These are phyloP conservation scores for Gobiocypris rarus DNA, from an alignment of 2,113 vertebrate genomes.

Conservation along the genomic window DNA sequence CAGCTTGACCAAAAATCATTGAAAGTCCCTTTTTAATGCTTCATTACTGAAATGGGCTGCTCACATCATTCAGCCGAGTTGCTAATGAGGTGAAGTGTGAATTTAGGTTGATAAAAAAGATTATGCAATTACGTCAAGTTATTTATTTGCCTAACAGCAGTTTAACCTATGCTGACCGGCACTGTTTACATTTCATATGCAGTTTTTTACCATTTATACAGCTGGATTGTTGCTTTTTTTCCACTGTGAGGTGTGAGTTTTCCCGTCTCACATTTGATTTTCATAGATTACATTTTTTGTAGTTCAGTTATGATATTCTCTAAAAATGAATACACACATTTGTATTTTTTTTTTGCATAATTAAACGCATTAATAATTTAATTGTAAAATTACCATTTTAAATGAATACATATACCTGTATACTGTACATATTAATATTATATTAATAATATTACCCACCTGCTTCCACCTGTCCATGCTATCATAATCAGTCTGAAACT, in stretches of 20 bases:
- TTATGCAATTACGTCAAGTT: slow-evolving; percentile 53
- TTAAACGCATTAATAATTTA: not conserved
- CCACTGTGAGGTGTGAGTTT: slow-evolving; percentile 13
- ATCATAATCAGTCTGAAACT: not conserved
- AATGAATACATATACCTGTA: not conserved
- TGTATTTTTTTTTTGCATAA: not conserved
- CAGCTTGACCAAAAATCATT: slow-evolving; percentile 65
- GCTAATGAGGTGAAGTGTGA: slow-evolving; percentile 65
- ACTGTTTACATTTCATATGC: slow-evolving; percentile 55
- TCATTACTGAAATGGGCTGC: slow-evolving; percentile 59
- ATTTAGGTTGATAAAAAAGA: slow-evolving; percentile 51
- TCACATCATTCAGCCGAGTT: slow-evolving; percentile 53
- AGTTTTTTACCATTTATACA: slow-evolving; percentile 56
- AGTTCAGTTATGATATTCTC: not conserved
- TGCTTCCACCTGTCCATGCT: not conserved
- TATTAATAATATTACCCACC: not conserved
- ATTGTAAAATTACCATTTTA: not conserved
- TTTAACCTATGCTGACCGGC: slow-evolving; percentile 52
- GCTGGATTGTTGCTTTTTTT: slow-evolving; percentile 48
- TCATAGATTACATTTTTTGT: slow-evolving; percentile 16
- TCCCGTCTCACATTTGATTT: not conserved
- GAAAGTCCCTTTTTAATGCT: slow-evolving; percentile 59
- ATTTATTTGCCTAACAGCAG: slow-evolving; percentile 62
- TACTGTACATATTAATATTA: not conserved
- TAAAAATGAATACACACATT: not conserved